Base-by-base conservation (phyloP, 1,140 invertebrate genomes). In the Cryptotermes secundus region DNA sequence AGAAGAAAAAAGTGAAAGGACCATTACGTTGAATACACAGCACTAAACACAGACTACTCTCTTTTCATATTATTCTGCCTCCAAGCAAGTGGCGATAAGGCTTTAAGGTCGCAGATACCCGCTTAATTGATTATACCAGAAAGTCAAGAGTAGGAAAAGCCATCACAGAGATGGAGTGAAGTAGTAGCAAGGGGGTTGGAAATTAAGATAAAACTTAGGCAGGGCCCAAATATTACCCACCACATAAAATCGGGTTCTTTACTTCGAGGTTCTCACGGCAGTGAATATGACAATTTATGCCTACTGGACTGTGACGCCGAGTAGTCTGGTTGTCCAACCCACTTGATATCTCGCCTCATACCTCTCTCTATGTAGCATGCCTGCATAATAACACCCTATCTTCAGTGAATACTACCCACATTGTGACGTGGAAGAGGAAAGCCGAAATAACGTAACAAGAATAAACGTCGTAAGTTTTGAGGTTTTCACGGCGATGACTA, bases 131-230 rank as follows among this genome's bases (percentile, higher is more conserved):
- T 72, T 72, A 72, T n/a, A 72, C 2, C 10, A 72, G 4, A 7
- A 7, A 31, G 59, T 31, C 26, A n/a, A 31, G 59, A 72, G n/a
- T n/a, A 72, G n/a, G 59, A 72, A 72, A 72, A 31, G 26, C 26
- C 59, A 72, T 72, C 59, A 72, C 26, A n/a, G 59, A 31, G 59
- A 72, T 72, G 59, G 26, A 72, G 59, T 72, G 59, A 72, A n/a
- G 9, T 31, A 31, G 59, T 31, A n/a, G n/a, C 26, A 31, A 72
- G 59, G 31, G 26, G 59, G 59, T n/a, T 31, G 59, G n/a, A 72
- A 72, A 72, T 31, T 72, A n/a, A 72, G 59, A 72, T 72, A 72
- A 72, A 72, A 2, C 26, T 72, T n/a, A 72, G 59, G 59, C 6
- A 9, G 26, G 59, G 59, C 31, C 59, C 31, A 31, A 31, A 7